Evolutionary conservation across 2,113 vertebrate species (phyloP), one percentile per base, ranked within the genome.

Genomic region (Dinomys branickii): DNA sequence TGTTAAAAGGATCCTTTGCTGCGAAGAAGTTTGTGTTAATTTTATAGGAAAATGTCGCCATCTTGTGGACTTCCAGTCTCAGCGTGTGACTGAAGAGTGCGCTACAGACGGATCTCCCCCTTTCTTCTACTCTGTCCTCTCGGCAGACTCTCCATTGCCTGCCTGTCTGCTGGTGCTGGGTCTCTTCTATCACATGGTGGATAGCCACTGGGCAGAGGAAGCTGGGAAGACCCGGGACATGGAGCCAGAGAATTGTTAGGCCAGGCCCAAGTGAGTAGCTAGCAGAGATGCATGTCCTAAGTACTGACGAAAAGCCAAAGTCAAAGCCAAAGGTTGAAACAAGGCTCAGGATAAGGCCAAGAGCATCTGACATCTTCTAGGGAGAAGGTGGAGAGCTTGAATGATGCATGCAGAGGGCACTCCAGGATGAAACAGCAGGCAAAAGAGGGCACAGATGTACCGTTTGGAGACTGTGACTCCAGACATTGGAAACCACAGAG

Each of bases 11-110:
- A n/a, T n/a, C n/a, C n/a, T n/a, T n/a, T n/a, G n/a, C n/a, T n/a
- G n/a, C n/a, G n/a, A n/a, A n/a, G n/a, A n/a, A n/a, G n/a, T n/a
- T n/a, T n/a, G n/a, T n/a, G n/a, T n/a, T 81, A 41, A 87, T 90
- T 90, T 96, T 24, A 30, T 26, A 83, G 86, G 89, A 88, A 92
- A 92, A 78, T 47, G 8, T 88, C 16, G 52, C 90, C 94, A 93
- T 61, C 90, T 38, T 85, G 87, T 94, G 95, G 92, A 54, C 58
- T 14, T 88, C 81, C 69, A 28, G 19, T 20, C 41, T 71, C 82
- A 82, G 47, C 52, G 2, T 28, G 41, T 80, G 50, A 47, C 78
- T 59, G 19, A 69, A 85, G 20, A 73, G 19, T 69, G 13, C 50
- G 50, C 26, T 61, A 2, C 30, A 73, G 54, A 1, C 63, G 41